Evolutionary conservation across 1,140 invertebrate species (phyloP).

Genomic region (Drosophila subpulchrella): DNA sequence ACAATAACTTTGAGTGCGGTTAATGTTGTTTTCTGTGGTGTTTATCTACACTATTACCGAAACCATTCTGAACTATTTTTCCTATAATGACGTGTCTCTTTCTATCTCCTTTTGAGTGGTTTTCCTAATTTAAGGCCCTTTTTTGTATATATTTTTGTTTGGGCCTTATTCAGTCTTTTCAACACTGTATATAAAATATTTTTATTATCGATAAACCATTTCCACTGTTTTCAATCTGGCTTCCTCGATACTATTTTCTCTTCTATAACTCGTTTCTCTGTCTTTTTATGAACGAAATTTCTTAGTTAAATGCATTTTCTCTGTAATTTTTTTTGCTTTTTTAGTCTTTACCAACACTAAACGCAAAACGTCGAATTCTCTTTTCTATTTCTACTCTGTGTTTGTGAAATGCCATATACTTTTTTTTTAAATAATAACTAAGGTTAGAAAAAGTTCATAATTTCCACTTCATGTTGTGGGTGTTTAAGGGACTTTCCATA

Average conservation of each 20-base stretch:
- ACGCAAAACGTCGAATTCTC: not conserved
- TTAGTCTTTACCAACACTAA: not conserved
- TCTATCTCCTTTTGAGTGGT: not conserved
- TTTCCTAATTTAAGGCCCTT: not conserved
- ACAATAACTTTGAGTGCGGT: constrained; percentile 9
- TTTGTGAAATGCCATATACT: not conserved
- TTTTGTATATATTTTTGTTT: not conserved
- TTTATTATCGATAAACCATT: not conserved
- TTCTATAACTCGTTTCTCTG: too few relatives aligned
- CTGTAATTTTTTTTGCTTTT: not conserved
- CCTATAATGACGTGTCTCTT: not conserved
- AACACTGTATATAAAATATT: not conserved
- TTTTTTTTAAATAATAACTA: not conserved
- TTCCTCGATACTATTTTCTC: too few relatives aligned
- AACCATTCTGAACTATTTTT: constrained; percentile 18
- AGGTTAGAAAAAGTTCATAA: too few relatives aligned
- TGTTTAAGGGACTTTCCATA: not conserved
- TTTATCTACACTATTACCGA: constrained; percentile 16
- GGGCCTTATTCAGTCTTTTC: not conserved
- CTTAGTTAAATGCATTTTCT: too few relatives aligned
- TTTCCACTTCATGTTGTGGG: too few relatives aligned
- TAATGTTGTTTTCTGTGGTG: constrained; percentile 30
- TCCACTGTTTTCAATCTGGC: too few relatives aligned
- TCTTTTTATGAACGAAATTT: too few relatives aligned
- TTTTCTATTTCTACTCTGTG: not conserved